Base-by-base conservation (phyloP, 1,140 invertebrate genomes). In the Drosophila teissieri region DNA sequence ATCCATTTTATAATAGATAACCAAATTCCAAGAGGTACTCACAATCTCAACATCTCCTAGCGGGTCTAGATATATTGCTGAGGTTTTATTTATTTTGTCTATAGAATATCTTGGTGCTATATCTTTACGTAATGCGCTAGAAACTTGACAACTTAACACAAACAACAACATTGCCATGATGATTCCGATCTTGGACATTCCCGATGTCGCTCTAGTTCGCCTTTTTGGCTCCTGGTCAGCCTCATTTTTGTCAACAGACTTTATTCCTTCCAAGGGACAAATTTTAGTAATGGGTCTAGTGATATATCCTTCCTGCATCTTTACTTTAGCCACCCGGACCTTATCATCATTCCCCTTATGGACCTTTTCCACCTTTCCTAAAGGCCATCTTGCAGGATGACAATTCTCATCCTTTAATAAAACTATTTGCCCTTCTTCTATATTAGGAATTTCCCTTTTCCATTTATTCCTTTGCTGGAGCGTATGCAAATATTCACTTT, bases 31-130 rank as follows among this genome's bases (percentile, higher is more conserved):
- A 37, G 45, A 60, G 2, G 42, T 19, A n/a, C 27, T 36, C 14
- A 60, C 31, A 36, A 60, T 48, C 37, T 60, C 56, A 8, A 60
- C 56, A 36, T 60, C 45, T 19, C 45, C 45, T 15, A 60, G 17
- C 24, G 44, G 56, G 22, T 60, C 57, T 60, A 60, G 39, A 15
- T 44, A 44, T 44, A 44, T n/a, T 15, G 40, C 40, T 15, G 40
- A 37, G 36, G 36, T 37, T 37, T 37, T 37, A 37, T 37, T 12
- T 37, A 37, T 37, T 12, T 14, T 37, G 11, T 37, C 10, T 37
- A 37, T 37, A 12, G 36, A 37, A 14, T 37, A 37, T 37, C 12
- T 37, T 14, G 36, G 36, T 14, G 15, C 15, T 44, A 31, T 31
- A 31, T 44, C n/a, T 44, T 44, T 44, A 44, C n/a, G 7, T 15